Evolutionary conservation across 2,797 vertebrate genomes (phyloP).

Genomic region (Sebastes iracundus): DNA sequence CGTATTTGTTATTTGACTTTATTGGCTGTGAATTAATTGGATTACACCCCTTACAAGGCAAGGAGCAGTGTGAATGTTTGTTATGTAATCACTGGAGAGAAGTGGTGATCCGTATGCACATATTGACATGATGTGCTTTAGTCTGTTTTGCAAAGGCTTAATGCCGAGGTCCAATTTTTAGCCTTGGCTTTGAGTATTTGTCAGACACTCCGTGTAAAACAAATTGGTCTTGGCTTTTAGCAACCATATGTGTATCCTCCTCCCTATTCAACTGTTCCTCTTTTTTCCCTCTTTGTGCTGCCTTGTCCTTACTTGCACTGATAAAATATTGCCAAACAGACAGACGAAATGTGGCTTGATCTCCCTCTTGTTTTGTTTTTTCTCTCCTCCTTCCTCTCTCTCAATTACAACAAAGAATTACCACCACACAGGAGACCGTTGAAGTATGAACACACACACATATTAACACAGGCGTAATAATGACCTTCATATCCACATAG

Average conservation of each 20-base stretch:
- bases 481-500: constrained; percentile 34
- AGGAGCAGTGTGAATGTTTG: background rate
- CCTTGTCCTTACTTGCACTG: constrained; percentile 29
- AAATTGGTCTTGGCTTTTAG: constrained; percentile 17
- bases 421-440: constrained; percentile 25
- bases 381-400: background rate
- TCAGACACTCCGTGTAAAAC: constrained; percentile 36
- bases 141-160: constrained; percentile 25
- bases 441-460: background rate
- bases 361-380: background rate
- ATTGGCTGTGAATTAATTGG: constrained; percentile 22
- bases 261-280: background rate
- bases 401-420: constrained; percentile 57
- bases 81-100: constrained; percentile 18
- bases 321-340: constrained; percentile 38
- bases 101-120: constrained; percentile 14
- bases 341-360: constrained; percentile 34
- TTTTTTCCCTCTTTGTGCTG: background rate
- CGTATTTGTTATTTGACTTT: background rate
- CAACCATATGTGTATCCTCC: background rate
- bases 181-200: constrained; percentile 32
- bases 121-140: constrained; percentile 32
- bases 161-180: constrained; percentile 26
- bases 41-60: constrained; percentile 10
- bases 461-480: constrained; percentile 30